Percentiles rank a stretch among this genome's conserved stretches.
Evolutionary conservation across 2,113 vertebrate species (phyloP).

Genomic region (Archocentrus centrarchus): DNA sequence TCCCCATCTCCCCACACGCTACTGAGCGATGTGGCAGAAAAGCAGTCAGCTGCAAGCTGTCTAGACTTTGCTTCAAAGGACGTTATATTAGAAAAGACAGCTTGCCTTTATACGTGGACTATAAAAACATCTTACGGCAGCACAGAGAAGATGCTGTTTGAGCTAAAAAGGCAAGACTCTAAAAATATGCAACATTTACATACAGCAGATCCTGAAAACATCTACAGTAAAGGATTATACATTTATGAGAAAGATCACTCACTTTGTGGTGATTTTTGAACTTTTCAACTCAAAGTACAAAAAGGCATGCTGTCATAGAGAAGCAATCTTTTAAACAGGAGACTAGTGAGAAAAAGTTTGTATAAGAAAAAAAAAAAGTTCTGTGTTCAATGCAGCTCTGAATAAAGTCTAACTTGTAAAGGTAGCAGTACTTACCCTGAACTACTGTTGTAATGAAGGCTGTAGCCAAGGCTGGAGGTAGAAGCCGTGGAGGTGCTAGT

Average conservation of each 20-base stretch:
- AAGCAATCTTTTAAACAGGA: neutral
- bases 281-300: neutral
- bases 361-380: neutral
- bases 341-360: neutral
- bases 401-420: neutral
- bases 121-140: constrained; percentile 52
- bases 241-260: neutral
- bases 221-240: neutral
- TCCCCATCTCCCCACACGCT: neutral
- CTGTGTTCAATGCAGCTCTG: neutral
- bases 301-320: neutral
- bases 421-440: constrained; percentile 83
- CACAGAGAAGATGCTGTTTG: neutral
- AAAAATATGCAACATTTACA: constrained; percentile 48
- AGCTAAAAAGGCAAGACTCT: constrained; percentile 25
- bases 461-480: constrained; percentile 65
- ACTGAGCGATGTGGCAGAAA: neutral
- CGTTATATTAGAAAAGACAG: constrained; percentile 29
- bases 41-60: neutral
- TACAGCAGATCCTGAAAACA: constrained; percentile 15
- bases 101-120: constrained; percentile 28
- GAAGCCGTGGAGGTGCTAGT: constrained; percentile 65
- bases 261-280: neutral
- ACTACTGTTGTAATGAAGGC: constrained; percentile 72
- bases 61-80: constrained; percentile 27